These are phyloP conservation scores for Drosophila prostipennis DNA, from an alignment of 2,888 invertebrate species.

Conservation along the genomic window DNA sequence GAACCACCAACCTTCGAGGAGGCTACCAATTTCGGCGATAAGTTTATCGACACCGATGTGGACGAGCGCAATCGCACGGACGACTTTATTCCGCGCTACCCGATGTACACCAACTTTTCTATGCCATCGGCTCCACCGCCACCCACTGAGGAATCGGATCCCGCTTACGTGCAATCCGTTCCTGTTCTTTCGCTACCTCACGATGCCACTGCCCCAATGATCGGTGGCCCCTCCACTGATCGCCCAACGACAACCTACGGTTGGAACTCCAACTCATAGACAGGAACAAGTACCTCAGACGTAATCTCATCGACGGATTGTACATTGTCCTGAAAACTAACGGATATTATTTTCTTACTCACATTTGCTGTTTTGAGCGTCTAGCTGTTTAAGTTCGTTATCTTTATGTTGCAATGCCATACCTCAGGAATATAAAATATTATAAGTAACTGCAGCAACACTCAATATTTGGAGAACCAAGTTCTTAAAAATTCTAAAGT, in stretches of 20 bases:
- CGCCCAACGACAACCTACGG: not conserved
- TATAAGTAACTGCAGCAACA: no score
- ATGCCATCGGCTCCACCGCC: constrained; percentile 51
- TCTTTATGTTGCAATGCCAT: no score
- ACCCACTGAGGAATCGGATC: not conserved
- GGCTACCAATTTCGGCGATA: constrained; percentile 61
- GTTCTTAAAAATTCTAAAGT: no score
- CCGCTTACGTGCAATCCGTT: not conserved
- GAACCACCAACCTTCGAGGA: constrained; percentile 53
- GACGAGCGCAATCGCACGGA: constrained; percentile 63
- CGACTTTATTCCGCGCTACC: constrained; percentile 74
- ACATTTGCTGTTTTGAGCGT: no score
- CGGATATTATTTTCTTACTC: no score
- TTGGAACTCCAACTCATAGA: no score
- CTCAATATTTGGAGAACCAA: no score
- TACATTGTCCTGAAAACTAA: no score
- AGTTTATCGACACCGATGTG: constrained; percentile 67
- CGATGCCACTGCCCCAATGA: not conserved
- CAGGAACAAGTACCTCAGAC: no score
- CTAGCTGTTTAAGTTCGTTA: no score
- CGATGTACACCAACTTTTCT: constrained; percentile 75
- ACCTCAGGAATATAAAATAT: no score
- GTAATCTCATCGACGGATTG: no score
- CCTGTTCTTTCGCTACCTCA: constrained; percentile 11
- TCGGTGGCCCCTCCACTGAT: not conserved